Evolutionary conservation across 2,113 vertebrate genomes (phyloP).

Genomic region (Pangasianodon gigas): DNA sequence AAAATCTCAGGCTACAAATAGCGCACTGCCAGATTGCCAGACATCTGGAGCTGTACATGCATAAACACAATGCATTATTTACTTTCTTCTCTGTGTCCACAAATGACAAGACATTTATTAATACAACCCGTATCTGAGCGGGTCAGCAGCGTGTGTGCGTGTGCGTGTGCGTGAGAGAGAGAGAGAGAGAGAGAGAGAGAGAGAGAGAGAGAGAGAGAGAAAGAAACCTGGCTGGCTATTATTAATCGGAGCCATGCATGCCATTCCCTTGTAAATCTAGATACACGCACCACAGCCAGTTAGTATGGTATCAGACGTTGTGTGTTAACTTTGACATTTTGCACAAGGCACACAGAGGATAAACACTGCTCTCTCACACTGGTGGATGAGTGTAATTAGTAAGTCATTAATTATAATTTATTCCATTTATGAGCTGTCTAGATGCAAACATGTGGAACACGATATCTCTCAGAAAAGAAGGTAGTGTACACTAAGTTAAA

Average conservation of each 20-base stretch:
- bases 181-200: not conserved
- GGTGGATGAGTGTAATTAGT: not conserved
- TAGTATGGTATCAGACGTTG: not conserved
- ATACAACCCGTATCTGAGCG: not conserved
- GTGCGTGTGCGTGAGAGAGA: not conserved
- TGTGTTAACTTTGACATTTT: not conserved
- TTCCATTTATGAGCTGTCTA: not conserved
- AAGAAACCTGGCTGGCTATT: not conserved
- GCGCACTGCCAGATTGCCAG: no score
- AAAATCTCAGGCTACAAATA: not conserved
- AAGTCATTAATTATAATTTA: slow-evolving; percentile 13
- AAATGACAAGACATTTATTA: slow-evolving; percentile 2
- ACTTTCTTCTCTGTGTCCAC: not conserved
- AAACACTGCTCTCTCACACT: not conserved
- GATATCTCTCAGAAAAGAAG: not conserved
- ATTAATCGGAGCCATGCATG: not conserved
- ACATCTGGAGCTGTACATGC: slow-evolving; percentile 4
- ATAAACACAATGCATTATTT: slow-evolving; percentile 10
- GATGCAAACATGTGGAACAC: not conserved
- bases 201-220: not conserved
- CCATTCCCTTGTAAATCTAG: not conserved
- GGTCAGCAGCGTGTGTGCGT: not conserved
- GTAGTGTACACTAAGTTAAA: not conserved
- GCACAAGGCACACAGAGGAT: not conserved
- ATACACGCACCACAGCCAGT: not conserved